Evolutionary conservation across 2,797 vertebrate genomes (phyloP), one percentile per base, ranked within the genome.

Genomic region (Sebastes miniatus): DNA sequence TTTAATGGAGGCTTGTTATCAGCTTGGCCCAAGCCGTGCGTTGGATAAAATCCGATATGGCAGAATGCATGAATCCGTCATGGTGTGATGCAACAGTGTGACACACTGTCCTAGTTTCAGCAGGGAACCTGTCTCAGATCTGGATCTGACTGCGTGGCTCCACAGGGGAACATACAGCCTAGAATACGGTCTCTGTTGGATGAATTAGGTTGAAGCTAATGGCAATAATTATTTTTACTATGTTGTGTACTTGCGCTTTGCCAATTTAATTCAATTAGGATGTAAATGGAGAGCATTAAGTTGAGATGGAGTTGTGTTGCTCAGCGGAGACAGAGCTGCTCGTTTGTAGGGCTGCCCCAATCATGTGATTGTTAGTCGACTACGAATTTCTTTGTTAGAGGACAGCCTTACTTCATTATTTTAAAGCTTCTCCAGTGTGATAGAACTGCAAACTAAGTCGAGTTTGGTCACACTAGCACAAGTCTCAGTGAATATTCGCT

Each of bases 21-120:
- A 43, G 27, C 77, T 62, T 69, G 65, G 83, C 73, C 72, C 27
- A 22, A 69, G 32, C 69, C 4, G 62, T 78, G 57, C 16, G 3
- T 81, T 79, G 79, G 90, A 73, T 90, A 69, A 88, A 89, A 90
- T 81, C 47, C 9, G 69, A 91, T 76, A 82, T 63, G 69, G 73
- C 84, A 85, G 80, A 75, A 84, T 24, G 59, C 56, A 73, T 72
- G 79, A 88, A 81, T 87, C 81, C 72, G 76, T 80, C 71, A 20
- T 20, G 59, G 66, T 73, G 85, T 88, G 88, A 92, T 88, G 89
- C 77, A 84, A 89, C 69, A 6, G 62, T 47, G 83, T 89, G 94
- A 91, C 93, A 93, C 92, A 92, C 84, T 93, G 91, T 80, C 93
- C 93, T 73, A 93, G 81, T 90, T 94, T 88, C 81, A 79, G 80